Conservation (phyloP, 2,113 vertebrate genomes). For the Peucedramus taeniatus region DNA sequence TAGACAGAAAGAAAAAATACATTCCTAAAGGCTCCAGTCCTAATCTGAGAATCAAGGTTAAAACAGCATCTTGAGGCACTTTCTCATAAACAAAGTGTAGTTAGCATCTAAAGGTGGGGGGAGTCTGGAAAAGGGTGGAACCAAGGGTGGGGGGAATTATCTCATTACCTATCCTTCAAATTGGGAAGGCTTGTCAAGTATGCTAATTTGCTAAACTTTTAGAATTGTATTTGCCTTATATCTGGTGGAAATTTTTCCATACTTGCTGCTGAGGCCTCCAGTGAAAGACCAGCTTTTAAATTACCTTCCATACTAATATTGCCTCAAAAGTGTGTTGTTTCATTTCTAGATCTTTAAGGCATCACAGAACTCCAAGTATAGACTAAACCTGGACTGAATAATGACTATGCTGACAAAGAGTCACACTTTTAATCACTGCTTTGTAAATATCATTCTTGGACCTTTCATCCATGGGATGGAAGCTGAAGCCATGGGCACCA, state of each 20-base stretch:
- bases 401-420: not conserved
- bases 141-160: not conserved
- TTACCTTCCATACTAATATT: not conserved
- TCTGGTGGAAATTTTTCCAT: not conserved
- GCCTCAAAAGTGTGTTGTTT: not conserved
- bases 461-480: not conserved
- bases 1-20: not conserved
- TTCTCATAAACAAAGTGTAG: not conserved
- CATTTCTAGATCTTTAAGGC: not conserved
- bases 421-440: not conserved
- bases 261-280: not conserved
- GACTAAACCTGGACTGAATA: not conserved
- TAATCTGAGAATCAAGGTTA: not conserved
- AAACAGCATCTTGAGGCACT: not conserved
- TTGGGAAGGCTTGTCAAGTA: not conserved
- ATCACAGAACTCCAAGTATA: not conserved
- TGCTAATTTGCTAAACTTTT: not conserved
- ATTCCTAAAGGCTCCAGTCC: not conserved
- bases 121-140: not conserved
- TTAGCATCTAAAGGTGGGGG: not conserved
- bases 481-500: not conserved
- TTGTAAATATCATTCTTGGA: not conserved
- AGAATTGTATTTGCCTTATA: accelerated
- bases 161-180: not conserved
- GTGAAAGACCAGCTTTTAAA: not conserved